Conservation (phyloP, 2,797 vertebrate genomes). For the Tauraco hartlaubi region DNA sequence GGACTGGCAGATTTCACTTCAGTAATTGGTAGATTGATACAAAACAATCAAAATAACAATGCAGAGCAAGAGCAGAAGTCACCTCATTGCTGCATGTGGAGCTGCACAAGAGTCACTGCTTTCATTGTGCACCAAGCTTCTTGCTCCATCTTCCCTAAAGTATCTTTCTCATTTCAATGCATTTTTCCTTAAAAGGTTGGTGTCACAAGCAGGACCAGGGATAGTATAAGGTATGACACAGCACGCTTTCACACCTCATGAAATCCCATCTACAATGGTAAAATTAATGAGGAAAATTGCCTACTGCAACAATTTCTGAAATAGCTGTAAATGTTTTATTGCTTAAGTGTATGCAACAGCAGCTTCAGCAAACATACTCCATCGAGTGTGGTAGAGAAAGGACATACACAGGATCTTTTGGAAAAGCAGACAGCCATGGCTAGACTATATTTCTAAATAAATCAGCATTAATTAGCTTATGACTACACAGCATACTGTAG, state of each 20-base stretch:
- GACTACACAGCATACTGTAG: not conserved
- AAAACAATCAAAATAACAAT: not conserved
- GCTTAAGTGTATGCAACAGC: not conserved
- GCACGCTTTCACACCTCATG: constrained; percentile 6
- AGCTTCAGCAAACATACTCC: not conserved
- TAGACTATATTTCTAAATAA: not conserved
- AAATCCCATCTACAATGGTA: constrained; percentile 2
- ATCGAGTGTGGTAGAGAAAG: not conserved
- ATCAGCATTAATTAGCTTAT: not conserved
- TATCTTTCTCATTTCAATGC: not conserved
- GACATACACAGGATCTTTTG: not conserved
- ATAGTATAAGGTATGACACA: not conserved
- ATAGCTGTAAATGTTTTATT: constrained; percentile 9
- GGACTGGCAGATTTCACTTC: not conserved
- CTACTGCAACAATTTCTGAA: constrained; percentile 18
- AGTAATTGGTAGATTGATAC: not conserved
- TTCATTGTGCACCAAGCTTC: accelerated
- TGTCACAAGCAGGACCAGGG: not conserved
- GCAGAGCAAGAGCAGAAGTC: not conserved
- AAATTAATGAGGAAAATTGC: constrained; percentile 41
- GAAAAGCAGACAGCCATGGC: not conserved
- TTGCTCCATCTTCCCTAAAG: not conserved
- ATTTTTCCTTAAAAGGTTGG: not conserved
- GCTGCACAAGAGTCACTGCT: not conserved
- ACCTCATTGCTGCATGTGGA: not conserved